phyloP scores from a whole-genome alignment of 2,113 vertebrate species.

The Corythornis vintsioides region DNA sequence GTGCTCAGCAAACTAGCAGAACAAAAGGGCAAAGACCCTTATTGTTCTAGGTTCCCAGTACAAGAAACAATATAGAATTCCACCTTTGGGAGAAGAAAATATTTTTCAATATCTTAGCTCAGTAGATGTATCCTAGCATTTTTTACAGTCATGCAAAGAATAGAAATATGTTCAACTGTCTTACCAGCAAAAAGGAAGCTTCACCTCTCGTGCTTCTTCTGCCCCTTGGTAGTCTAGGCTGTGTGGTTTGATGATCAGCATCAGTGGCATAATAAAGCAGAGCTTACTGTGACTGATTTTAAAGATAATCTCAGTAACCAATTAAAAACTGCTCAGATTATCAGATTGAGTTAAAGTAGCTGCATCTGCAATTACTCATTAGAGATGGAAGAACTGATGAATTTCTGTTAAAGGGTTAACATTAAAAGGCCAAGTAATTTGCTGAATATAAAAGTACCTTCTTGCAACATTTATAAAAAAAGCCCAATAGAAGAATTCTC shows the following conservation, averaged over 20 bases:
- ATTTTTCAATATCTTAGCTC: neutral
- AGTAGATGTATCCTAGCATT: neutral
- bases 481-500: neutral
- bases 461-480: neutral
- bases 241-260: constrained; percentile 43
- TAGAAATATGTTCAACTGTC: neutral
- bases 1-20: neutral
- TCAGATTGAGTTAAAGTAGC: constrained; percentile 52
- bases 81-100: neutral
- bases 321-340: constrained; percentile 42
- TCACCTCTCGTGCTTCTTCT: neutral
- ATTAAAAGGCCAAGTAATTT: neutral
- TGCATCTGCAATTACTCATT: constrained; percentile 42
- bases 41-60: neutral
- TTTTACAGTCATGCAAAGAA: neutral
- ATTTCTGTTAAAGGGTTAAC: constrained; percentile 34
- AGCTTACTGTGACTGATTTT: constrained; percentile 22
- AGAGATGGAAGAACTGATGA: neutral
- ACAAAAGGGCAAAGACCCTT: neutral
- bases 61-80: neutral
- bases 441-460: neutral
- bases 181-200: constrained; percentile 45
- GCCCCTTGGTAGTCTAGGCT: neutral
- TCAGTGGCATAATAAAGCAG: constrained; percentile 33
- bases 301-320: constrained; percentile 60